These are phyloP conservation scores for Anguilla marmorata DNA, from an alignment of 2,797 vertebrate species.

Conservation along the genomic window DNA sequence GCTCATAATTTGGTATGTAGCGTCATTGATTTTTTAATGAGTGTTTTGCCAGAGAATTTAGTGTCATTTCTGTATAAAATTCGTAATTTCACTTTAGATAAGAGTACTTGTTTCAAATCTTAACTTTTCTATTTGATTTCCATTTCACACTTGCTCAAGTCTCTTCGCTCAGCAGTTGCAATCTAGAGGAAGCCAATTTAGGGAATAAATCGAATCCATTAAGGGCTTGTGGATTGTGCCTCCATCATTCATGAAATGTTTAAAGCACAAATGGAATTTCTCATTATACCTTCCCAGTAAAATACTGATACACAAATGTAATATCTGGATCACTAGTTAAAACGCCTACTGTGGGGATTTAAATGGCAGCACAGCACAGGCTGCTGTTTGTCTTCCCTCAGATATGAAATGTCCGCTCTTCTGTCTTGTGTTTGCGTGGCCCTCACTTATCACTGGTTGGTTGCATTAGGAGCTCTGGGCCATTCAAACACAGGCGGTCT, in stretches of 20 bases:
- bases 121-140: neutral
- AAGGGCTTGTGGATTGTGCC: neutral
- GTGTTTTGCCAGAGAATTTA: neutral
- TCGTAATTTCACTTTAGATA: neutral
- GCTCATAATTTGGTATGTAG: neutral
- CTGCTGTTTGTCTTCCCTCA: neutral
- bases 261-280: neutral
- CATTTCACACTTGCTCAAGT: neutral
- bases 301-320: neutral
- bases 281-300: neutral
- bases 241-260: neutral
- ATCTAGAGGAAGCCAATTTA: neutral
- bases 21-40: neutral
- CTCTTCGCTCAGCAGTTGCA: neutral
- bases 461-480: neutral
- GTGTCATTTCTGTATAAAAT: neutral
- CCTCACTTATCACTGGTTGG: neutral
- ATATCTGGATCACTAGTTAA: neutral
- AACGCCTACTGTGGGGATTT: neutral
- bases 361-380: neutral
- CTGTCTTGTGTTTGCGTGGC: neutral
- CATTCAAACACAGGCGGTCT: neutral
- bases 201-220: neutral
- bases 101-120: neutral
- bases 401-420: neutral